Evolutionary conservation across 1,140 invertebrate genomes (phyloP).

Genomic region (Apis laboriosa): DNA sequence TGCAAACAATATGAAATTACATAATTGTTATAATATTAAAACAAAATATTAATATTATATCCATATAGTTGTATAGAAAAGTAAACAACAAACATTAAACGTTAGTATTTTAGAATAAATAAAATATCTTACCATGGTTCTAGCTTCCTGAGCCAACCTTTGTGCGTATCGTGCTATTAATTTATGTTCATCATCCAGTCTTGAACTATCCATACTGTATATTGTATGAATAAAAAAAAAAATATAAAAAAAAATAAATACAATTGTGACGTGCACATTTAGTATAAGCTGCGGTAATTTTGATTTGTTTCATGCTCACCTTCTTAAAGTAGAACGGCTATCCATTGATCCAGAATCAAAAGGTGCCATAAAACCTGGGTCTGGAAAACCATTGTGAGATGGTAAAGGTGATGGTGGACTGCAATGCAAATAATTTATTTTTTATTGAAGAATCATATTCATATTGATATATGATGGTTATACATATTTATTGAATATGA

Average conservation of each 20-base stretch:
- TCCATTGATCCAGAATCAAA: constrained; percentile 92
- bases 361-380: constrained; percentile 84
- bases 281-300: constrained; percentile 28
- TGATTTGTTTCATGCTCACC: constrained; percentile 71
- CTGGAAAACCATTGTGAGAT: constrained; percentile 93
- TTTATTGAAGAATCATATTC: constrained; percentile 40
- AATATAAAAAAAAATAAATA: constrained; percentile 58
- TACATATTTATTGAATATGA: neutral
- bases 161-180: constrained; percentile 98
- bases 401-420: constrained; percentile 93
- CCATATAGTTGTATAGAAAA: neutral
- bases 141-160: constrained; percentile 93
- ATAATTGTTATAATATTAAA: neutral
- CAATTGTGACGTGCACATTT: constrained; percentile 52
- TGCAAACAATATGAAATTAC: constrained; percentile 7
- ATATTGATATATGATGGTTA: neutral
- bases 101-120: constrained; percentile 31
- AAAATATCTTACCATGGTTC: constrained; percentile 87
- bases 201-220: constrained; percentile 82
- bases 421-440: constrained; percentile 68
- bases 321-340: constrained; percentile 87
- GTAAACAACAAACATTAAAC: neutral
- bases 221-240: constrained; percentile 51
- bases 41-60: neutral
- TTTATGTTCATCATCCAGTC: constrained; percentile 96